phyloP scores from a whole-genome alignment of 2,888 invertebrate genomes.

The Xiphydria camelus region DNA sequence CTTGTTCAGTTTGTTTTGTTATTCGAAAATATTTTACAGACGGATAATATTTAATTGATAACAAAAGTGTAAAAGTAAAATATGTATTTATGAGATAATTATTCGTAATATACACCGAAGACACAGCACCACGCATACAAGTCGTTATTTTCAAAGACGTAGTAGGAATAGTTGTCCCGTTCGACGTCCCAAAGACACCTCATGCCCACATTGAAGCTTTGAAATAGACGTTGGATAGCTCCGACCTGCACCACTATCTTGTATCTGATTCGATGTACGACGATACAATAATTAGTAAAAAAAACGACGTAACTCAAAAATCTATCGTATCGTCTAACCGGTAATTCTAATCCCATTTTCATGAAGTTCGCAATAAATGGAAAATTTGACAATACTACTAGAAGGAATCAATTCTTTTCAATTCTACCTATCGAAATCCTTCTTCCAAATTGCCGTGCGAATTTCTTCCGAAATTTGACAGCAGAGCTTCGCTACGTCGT shows the following conservation, averaged over 20 bases:
- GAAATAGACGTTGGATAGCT: conserved; percentile 31
- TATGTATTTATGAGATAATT: conserved; percentile 27
- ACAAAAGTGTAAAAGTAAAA: no score
- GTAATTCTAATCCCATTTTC: no score
- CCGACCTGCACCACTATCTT: conserved; percentile 31
- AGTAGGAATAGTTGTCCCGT: conserved; percentile 37
- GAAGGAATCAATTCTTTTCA: no score
- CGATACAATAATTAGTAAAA: no score
- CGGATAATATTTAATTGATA: neutral
- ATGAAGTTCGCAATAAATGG: no score
- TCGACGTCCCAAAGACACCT: conserved; percentile 34
- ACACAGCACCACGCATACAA: conserved; percentile 32
- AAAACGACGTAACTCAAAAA: no score
- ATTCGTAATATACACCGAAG: conserved; percentile 31
- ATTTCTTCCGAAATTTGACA: conserved; percentile 25
- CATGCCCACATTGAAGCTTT: conserved; percentile 27
- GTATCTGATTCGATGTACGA: no score
- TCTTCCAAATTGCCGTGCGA: conserved; percentile 23
- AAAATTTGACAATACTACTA: no score
- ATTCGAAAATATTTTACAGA: no score
- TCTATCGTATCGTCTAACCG: no score
- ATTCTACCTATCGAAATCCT: conserved; percentile 32
- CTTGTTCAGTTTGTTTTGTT: no score
- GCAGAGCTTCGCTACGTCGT: conserved; percentile 21
- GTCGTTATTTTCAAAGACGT: conserved; percentile 31